phyloP scores from a whole-genome alignment of 2,113 vertebrate species.

The Chroicocephalus ridibundus region DNA sequence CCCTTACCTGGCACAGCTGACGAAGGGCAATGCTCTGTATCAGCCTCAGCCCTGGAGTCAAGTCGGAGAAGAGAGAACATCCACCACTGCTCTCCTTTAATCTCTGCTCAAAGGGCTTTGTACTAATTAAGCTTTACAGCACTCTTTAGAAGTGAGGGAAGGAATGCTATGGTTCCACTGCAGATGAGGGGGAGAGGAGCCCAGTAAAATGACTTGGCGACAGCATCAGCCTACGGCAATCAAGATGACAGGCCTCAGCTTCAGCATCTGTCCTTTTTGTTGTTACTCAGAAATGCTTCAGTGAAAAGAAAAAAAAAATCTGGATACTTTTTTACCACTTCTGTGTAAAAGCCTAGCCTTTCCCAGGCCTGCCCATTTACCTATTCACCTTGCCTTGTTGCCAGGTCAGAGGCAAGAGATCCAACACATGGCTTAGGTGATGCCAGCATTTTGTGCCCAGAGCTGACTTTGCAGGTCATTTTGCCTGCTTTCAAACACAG shows the following conservation, averaged over 20 bases:
- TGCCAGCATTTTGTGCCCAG: not conserved
- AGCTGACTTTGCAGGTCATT: not conserved
- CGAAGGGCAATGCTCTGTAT: not conserved
- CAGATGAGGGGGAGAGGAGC: not conserved
- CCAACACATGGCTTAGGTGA: not conserved
- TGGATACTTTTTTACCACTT: not conserved
- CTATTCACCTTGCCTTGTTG: not conserved
- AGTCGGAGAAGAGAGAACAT: not conserved
- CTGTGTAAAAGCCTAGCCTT: not conserved
- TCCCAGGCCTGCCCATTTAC: not conserved
- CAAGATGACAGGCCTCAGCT: not conserved
- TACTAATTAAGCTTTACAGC: constrained; percentile 12
- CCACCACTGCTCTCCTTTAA: not conserved
- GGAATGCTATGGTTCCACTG: not conserved
- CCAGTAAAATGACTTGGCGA: not conserved
- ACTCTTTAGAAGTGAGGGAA: not conserved
- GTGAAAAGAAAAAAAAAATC: not conserved
- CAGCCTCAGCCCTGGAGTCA: not conserved
- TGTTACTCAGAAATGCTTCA: not conserved
- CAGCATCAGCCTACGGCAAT: not conserved
- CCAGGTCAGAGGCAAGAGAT: not conserved
- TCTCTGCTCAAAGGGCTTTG: not conserved
- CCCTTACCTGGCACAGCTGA: not conserved
- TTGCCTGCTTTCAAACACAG: not conserved
- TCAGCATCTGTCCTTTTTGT: not conserved